These are phyloP conservation scores for Portevinia maculata DNA, from an alignment of 2,888 invertebrate species.

Conservation along the genomic window DNA sequence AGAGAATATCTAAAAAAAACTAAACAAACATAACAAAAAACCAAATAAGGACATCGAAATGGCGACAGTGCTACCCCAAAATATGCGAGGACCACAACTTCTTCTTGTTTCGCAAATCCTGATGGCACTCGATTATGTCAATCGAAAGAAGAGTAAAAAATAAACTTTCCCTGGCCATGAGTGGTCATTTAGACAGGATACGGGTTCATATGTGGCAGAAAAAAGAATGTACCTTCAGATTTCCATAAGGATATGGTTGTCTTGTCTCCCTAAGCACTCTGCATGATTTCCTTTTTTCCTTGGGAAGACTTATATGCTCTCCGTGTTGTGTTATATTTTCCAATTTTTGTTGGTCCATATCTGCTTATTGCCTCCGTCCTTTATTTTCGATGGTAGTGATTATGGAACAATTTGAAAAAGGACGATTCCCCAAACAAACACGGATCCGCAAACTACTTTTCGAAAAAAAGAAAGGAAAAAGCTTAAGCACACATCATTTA, in stretches of 20 bases:
- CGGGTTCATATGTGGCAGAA: slow-evolving; percentile 33
- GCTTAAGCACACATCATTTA: slow-evolving; percentile 70
- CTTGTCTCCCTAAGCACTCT: slow-evolving; percentile 64
- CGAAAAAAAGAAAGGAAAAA: slow-evolving; percentile 29
- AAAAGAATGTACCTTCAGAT: slow-evolving; percentile 68
- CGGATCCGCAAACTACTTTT: slow-evolving; percentile 56
- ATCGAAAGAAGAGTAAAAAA: slow-evolving; percentile 74
- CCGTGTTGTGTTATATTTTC: slow-evolving; percentile 51
- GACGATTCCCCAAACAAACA: slow-evolving; percentile 46
- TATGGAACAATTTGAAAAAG: slow-evolving; percentile 71
- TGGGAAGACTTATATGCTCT: slow-evolving; percentile 20
- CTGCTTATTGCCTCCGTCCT: slow-evolving; percentile 31
- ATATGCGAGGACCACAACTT: slow-evolving; percentile 41
- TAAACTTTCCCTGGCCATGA: slow-evolving; percentile 61
- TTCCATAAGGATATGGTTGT: slow-evolving; percentile 69
- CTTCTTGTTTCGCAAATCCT: slow-evolving; percentile 65
- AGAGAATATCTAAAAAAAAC: slow-evolving; percentile 66
- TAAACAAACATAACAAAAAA: slow-evolving; percentile 47
- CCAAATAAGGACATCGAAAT: slow-evolving; percentile 62
- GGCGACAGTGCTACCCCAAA: slow-evolving; percentile 47
- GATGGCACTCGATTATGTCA: slow-evolving; percentile 73
- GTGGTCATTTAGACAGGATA: slow-evolving; percentile 64
- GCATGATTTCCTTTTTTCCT: slow-evolving; percentile 30
- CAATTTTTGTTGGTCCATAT: slow-evolving; percentile 61
- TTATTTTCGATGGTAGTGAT: slow-evolving; percentile 43